These are phyloP conservation scores for Charanyca ferruginea DNA, from an alignment of 2,888 invertebrate genomes.

Conservation along the genomic window DNA sequence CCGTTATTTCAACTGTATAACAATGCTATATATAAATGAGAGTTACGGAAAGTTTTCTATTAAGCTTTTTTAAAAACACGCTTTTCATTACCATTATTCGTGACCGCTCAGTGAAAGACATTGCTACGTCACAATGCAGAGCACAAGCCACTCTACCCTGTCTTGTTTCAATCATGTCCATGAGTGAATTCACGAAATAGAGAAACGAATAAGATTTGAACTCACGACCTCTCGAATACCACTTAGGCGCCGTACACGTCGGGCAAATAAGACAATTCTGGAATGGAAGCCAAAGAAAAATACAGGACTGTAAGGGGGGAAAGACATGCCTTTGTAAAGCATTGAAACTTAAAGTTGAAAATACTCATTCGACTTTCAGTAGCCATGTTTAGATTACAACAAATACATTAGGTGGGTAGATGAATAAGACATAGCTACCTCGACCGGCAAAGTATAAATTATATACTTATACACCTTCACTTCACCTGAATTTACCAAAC, in stretches of 20 bases:
- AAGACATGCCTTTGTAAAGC: neutral
- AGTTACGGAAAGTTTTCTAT: too few relatives aligned
- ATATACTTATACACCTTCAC: too few relatives aligned
- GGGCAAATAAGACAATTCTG: slow-evolving; percentile 22
- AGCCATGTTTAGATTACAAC: neutral
- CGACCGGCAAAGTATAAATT: too few relatives aligned
- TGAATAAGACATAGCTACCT: neutral
- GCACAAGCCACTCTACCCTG: neutral
- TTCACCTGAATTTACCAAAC: too few relatives aligned
- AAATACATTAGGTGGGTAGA: neutral
- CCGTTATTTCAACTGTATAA: too few relatives aligned
- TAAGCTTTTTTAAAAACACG: too few relatives aligned
- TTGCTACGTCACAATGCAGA: neutral
- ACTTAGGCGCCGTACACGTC: slow-evolving; percentile 35
- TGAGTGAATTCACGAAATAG: slow-evolving; percentile 22
- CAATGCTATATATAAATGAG: too few relatives aligned
- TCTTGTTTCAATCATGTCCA: slow-evolving; percentile 1
- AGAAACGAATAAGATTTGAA: slow-evolving; percentile 33
- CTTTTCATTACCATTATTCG: neutral
- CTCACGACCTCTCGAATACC: slow-evolving; percentile 37
- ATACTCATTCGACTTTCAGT: neutral
- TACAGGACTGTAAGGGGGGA: slow-evolving; percentile 11
- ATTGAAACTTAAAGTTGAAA: neutral
- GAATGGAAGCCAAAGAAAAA: slow-evolving; percentile 33
- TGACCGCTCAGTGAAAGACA: too few relatives aligned